These are phyloP conservation scores for Champsocephalus gunnari DNA, from an alignment of 2,797 vertebrate species.

Conservation along the genomic window DNA sequence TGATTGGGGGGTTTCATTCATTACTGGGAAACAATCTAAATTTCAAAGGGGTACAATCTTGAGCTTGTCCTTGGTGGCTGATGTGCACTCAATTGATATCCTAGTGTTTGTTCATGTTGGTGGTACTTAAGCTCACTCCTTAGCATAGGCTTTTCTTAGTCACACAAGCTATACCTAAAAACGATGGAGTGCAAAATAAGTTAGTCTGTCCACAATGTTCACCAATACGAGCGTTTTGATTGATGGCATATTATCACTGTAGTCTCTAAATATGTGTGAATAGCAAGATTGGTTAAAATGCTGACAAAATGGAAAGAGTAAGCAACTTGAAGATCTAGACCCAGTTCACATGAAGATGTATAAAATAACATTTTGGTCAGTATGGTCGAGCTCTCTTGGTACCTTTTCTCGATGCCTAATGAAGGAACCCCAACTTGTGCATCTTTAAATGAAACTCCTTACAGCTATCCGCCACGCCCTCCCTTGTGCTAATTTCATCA, in stretches of 20 bases:
- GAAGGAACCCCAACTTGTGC: background rate
- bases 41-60: conserved; percentile 23
- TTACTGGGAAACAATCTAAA: conserved; percentile 45
- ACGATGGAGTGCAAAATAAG: background rate
- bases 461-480: background rate
- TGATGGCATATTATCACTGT: too few species aligned
- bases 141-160: background rate
- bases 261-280: too few species aligned
- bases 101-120: background rate
- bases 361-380: too few species aligned
- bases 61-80: conserved; percentile 78
- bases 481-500: background rate
- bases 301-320: too few species aligned
- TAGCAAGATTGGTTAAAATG: too few species aligned
- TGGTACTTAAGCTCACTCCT: background rate
- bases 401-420: background rate
- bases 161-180: background rate
- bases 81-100: conserved; percentile 61
- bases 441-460: background rate
- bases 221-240: too few species aligned
- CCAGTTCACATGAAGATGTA: too few species aligned
- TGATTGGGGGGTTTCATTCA: conserved; percentile 45
- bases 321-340: background rate
- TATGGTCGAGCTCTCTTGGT: background rate
- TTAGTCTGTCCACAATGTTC: too few species aligned